These are phyloP conservation scores for Caenorhabditis sp. DNA, from an alignment of 2,888 invertebrate genomes.

Conservation along the genomic window DNA sequence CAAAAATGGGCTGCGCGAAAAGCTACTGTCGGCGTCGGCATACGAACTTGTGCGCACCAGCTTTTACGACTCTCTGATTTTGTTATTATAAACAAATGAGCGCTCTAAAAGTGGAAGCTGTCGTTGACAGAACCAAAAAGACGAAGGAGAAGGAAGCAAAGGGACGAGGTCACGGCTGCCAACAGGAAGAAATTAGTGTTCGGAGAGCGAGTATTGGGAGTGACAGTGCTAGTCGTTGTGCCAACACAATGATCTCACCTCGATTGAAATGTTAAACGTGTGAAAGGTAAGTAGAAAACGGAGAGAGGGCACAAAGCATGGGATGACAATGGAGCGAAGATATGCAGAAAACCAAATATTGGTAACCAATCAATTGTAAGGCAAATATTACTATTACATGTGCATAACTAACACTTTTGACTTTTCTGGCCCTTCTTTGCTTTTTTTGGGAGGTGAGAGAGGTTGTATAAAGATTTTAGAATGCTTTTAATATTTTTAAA, in stretches of 20 bases:
- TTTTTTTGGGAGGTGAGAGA: neutral
- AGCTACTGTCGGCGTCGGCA: conserved; percentile 34
- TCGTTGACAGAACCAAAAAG: too few species aligned
- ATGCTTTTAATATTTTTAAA: neutral
- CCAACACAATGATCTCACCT: conserved; percentile 11
- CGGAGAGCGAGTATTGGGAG: conserved; percentile 11
- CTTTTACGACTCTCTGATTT: conserved; percentile 18
- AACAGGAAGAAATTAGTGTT: conserved; percentile 29
- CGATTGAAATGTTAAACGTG: conserved; percentile 27
- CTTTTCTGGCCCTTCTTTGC: conserved; percentile 3
- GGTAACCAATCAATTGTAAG: conserved; percentile 21
- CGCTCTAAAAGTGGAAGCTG: neutral
- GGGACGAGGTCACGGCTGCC: neutral
- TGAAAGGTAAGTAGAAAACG: neutral
- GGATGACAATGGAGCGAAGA: neutral
- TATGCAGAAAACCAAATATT: neutral
- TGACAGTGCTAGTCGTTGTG: conserved; percentile 12
- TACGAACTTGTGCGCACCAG: conserved; percentile 9
- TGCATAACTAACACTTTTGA: conserved; percentile 1
- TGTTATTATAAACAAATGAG: conserved; percentile 25
- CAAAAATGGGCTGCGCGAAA: conserved; percentile 42
- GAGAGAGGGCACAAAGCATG: neutral
- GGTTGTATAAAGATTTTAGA: neutral
- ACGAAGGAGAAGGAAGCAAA: neutral
- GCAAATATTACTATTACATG: conserved; percentile 6